These are phyloP conservation scores for Agraylea sexmaculata DNA, from an alignment of 1,140 invertebrate species.

Conservation along the genomic window DNA sequence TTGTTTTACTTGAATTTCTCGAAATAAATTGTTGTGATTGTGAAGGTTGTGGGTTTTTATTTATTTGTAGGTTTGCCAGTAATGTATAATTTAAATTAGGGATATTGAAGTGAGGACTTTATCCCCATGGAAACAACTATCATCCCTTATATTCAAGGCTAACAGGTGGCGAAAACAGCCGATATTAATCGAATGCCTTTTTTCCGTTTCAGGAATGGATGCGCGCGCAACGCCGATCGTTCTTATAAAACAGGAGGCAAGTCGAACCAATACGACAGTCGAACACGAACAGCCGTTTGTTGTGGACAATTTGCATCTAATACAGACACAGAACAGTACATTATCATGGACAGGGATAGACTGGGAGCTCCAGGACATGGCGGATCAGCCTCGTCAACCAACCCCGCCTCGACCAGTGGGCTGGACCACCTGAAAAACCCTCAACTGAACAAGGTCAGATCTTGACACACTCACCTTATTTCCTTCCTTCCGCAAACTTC, in stretches of 20 bases:
- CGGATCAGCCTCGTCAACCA: constrained; percentile 33
- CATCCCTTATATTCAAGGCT: too few relatives aligned
- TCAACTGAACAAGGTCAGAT: constrained; percentile 60
- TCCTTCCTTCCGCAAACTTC: neutral
- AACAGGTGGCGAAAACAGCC: too few relatives aligned
- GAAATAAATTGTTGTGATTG: too few relatives aligned
- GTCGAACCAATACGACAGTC: constrained; percentile 28
- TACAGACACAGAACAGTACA: constrained; percentile 14
- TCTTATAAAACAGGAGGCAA: constrained; percentile 29
- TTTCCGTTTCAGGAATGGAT: constrained; percentile 35
- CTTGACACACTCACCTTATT: neutral
- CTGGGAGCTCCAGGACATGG: constrained; percentile 48
- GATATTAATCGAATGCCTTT: too few relatives aligned
- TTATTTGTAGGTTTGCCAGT: too few relatives aligned
- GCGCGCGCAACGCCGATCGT: constrained; percentile 31
- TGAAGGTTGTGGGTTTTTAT: too few relatives aligned
- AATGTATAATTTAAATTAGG: too few relatives aligned
- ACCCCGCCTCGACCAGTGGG: constrained; percentile 43
- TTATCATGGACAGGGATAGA: constrained; percentile 46
- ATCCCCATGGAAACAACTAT: too few relatives aligned
- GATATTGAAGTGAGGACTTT: too few relatives aligned
- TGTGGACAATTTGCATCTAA: too few relatives aligned
- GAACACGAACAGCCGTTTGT: constrained; percentile 23
- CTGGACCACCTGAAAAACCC: constrained; percentile 65
- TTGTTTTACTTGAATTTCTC: too few relatives aligned